phyloP scores from a whole-genome alignment of 2,888 invertebrate genomes.

The Parnassius apollo region DNA sequence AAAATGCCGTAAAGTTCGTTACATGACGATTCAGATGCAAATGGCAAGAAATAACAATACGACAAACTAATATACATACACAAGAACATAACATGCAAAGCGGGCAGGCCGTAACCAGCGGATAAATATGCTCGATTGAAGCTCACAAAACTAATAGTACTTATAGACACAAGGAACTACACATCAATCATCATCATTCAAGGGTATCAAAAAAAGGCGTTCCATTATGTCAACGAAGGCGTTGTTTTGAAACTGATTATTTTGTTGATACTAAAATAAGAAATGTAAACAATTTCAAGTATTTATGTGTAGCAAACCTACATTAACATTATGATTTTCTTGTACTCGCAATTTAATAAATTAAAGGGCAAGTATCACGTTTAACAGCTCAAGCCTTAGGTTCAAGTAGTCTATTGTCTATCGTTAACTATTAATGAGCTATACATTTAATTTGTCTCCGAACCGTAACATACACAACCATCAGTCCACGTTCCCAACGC shows the following conservation, averaged over 20 bases:
- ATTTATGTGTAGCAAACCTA: background rate
- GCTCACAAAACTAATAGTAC: conserved; percentile 7
- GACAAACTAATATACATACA: conserved; percentile 17
- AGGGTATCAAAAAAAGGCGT: background rate
- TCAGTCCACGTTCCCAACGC: no score
- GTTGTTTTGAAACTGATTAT: background rate
- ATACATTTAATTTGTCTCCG: no score
- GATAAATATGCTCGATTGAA: conserved; percentile 8
- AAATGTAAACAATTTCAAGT: background rate
- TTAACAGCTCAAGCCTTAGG: no score
- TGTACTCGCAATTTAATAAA: no score
- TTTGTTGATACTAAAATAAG: background rate
- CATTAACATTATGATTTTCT: no score
- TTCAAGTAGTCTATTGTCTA: no score
- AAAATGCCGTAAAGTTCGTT: conserved; percentile 12
- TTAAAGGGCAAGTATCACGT: no score
- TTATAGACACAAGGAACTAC: background rate
- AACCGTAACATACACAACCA: no score
- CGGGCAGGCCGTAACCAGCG: conserved; percentile 2
- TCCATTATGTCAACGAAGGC: no score
- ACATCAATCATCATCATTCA: no score
- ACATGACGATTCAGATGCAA: conserved; percentile 19
- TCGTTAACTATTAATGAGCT: no score
- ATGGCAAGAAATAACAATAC: conserved; percentile 13
- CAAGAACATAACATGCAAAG: conserved; percentile 14